phyloP scores from a whole-genome alignment of 2,797 vertebrate species.

The Adelosebastes latens region DNA sequence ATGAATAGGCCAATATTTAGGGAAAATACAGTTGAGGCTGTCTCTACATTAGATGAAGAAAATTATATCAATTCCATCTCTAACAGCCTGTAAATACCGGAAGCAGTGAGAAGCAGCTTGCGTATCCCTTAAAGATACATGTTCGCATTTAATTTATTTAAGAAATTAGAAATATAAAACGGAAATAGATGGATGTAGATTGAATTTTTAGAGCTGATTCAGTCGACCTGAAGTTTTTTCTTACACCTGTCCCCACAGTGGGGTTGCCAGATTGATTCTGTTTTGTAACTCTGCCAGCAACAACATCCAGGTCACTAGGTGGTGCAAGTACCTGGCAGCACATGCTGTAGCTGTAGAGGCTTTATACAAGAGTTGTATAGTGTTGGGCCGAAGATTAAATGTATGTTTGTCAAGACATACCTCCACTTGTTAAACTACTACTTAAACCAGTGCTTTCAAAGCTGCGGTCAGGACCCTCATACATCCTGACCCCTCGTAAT shows the following conservation, averaged over 20 bases:
- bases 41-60: neutral
- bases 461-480: no score
- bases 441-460: neutral
- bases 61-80: neutral
- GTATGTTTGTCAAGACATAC: neutral
- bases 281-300: constrained; percentile 10
- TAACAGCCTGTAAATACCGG: neutral
- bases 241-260: neutral
- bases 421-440: neutral
- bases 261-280: neutral
- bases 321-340: constrained; percentile 10
- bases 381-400: neutral
- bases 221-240: neutral
- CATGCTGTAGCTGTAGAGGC: neutral
- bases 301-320: neutral
- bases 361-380: neutral
- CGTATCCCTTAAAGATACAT: neutral
- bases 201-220: neutral
- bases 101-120: neutral
- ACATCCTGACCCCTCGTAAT: neutral
- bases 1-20: no score
- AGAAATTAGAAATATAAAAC: neutral
- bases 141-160: neutral
- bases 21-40: no score
- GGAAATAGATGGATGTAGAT: neutral